These are phyloP conservation scores for Nyctibius bracteatus DNA, from an alignment of 2,113 vertebrate species.

Conservation along the genomic window DNA sequence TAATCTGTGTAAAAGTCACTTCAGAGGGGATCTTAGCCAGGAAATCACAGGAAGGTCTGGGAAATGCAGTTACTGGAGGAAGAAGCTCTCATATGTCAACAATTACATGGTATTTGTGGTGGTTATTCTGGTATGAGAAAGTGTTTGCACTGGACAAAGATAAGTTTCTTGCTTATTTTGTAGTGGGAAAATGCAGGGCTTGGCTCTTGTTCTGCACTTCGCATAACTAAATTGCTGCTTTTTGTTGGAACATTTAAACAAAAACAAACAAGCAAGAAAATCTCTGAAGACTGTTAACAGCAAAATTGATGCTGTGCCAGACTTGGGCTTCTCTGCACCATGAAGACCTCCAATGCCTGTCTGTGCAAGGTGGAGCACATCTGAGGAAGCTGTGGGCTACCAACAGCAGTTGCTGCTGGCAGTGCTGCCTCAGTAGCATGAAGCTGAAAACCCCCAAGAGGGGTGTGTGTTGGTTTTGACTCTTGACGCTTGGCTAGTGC, in stretches of 20 bases:
- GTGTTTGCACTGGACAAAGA: neutral
- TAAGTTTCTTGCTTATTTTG: neutral
- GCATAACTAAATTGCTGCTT: neutral
- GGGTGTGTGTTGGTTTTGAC: neutral
- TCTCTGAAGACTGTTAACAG: neutral
- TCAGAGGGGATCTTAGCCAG: neutral
- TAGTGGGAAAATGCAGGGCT: constrained; percentile 1
- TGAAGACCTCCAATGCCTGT: neutral
- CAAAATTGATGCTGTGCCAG: rapidly evolving
- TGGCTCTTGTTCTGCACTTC: neutral
- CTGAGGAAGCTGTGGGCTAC: neutral
- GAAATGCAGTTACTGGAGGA: neutral
- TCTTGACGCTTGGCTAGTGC: neutral
- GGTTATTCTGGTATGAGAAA: neutral
- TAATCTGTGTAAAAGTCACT: neutral
- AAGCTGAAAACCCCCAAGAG: neutral
- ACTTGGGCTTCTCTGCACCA: rapidly evolving
- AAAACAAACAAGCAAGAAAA: neutral
- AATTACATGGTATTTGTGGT: neutral
- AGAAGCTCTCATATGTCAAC: neutral
- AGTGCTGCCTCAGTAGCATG: neutral
- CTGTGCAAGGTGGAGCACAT: neutral
- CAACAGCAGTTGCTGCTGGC: neutral
- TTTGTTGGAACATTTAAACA: neutral
- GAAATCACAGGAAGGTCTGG: neutral